A percentile compares a stretch with the other conserved stretches of the same genome.
phyloP scores from a whole-genome alignment of 2,888 invertebrate genomes.

The Dynastes grantii region DNA sequence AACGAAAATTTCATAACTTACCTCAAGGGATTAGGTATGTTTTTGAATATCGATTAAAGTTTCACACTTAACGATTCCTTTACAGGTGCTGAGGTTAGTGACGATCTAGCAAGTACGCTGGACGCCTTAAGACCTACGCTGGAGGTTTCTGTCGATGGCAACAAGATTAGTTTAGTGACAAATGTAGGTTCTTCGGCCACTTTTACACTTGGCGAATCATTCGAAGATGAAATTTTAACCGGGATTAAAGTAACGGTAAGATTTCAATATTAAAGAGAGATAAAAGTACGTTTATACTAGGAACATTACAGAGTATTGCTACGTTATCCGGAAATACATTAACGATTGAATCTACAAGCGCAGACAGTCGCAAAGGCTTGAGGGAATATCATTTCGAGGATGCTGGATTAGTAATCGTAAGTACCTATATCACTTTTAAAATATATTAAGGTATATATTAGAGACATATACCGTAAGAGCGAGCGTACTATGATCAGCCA shows the following conservation, averaged over 20 bases:
- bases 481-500: too few relatives aligned
- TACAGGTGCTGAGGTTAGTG: slow-evolving; percentile 55
- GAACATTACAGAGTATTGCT: slow-evolving; percentile 55
- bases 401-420: slow-evolving; percentile 48
- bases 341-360: slow-evolving; percentile 49
- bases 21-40: slow-evolving; percentile 57
- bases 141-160: slow-evolving; percentile 57
- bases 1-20: slow-evolving; percentile 60
- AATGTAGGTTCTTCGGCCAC: slow-evolving; percentile 49
- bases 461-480: too few relatives aligned
- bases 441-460: too few relatives aligned
- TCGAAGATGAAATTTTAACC: slow-evolving; percentile 51
- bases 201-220: slow-evolving; percentile 56
- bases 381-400: slow-evolving; percentile 45
- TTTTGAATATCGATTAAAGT: not conserved
- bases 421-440: not conserved
- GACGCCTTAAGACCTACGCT: slow-evolving; percentile 51
- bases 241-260: slow-evolving; percentile 56
- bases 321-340: slow-evolving; percentile 53
- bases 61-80: not conserved
- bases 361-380: slow-evolving; percentile 28
- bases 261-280: not conserved
- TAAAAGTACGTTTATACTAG: not conserved
- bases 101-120: slow-evolving; percentile 56
- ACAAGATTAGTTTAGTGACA: slow-evolving; percentile 54